A percentile compares a stretch with the other conserved stretches of the same genome.
Evolutionary conservation across 2,888 invertebrate species (phyloP).

Genomic region (Polydrusus pterygomalis): DNA sequence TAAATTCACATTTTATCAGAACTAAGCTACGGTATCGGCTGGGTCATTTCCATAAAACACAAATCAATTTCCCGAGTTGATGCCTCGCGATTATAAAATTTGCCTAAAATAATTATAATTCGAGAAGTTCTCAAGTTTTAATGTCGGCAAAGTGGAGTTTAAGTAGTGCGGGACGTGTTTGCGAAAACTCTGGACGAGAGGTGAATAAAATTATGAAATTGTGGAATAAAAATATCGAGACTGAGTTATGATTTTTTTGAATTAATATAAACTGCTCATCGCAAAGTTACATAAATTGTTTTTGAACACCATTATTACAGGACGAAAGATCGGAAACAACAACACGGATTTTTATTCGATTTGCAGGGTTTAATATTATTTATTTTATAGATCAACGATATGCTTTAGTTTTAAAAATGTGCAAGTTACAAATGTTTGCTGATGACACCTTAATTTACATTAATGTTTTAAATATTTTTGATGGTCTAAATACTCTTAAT

Average conservation of each 20-base stretch:
- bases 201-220: constrained; percentile 41
- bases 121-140: constrained; percentile 46
- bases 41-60: constrained; percentile 49
- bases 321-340: too few relatives aligned
- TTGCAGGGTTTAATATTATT: too few relatives aligned
- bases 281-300: too few relatives aligned
- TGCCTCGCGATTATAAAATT: constrained; percentile 50
- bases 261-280: too few relatives aligned
- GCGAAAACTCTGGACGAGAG: constrained; percentile 27
- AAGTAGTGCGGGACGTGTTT: constrained; percentile 48
- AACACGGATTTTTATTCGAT: too few relatives aligned
- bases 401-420: too few relatives aligned
- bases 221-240: constrained; percentile 6
- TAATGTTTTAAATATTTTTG: too few relatives aligned
- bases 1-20: constrained; percentile 46
- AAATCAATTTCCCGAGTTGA: constrained; percentile 48
- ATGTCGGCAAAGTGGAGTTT: constrained; percentile 51
- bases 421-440: too few relatives aligned
- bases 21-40: constrained; percentile 32
- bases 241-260: background rate
- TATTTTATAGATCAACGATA: too few relatives aligned
- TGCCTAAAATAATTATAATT: constrained; percentile 54
- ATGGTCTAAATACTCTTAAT: too few relatives aligned
- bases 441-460: too few relatives aligned
- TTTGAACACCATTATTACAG: too few relatives aligned